Percentiles rank a stretch among this genome's conserved stretches.
Evolutionary conservation across 2,888 invertebrate species (phyloP).

Genomic region (Diplazon laetatorius): DNA sequence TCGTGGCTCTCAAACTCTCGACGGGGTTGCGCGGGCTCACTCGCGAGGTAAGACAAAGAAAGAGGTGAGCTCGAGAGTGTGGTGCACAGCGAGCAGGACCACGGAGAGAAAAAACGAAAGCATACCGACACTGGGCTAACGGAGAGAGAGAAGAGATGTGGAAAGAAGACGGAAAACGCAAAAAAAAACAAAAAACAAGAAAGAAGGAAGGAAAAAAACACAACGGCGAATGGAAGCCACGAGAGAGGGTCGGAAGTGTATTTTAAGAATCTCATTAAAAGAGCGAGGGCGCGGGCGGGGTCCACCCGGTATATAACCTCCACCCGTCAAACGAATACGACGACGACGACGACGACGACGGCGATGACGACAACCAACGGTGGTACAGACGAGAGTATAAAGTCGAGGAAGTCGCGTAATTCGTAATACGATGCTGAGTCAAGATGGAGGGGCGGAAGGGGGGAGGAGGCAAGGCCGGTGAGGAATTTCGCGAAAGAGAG

Average conservation of each 20-base stretch:
- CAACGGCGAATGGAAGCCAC: constrained; percentile 27
- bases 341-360: constrained; percentile 41
- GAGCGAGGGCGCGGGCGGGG: constrained; percentile 43
- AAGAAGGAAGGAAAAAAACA: no score
- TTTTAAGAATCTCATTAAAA: constrained; percentile 70
- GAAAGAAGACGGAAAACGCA: constrained; percentile 24
- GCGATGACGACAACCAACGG: constrained; percentile 32
- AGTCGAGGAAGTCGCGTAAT: constrained; percentile 57
- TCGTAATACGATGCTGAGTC: constrained; percentile 61
- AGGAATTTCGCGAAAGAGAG: constrained; percentile 48
- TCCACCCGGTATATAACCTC: constrained; percentile 36
- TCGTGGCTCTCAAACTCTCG: constrained; percentile 38
- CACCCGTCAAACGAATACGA: constrained; percentile 47
- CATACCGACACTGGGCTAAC: constrained; percentile 3
- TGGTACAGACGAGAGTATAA: constrained; percentile 12
- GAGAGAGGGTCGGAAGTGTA: constrained; percentile 63
- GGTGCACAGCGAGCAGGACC: constrained; percentile 9
- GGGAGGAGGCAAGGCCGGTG: not conserved
- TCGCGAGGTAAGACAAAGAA: constrained; percentile 51
- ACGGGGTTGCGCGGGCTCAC: no score
- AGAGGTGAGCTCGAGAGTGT: constrained; percentile 53
- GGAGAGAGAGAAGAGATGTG: constrained; percentile 25
- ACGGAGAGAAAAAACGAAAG: constrained; percentile 37
- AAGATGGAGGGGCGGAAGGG: constrained; percentile 27
- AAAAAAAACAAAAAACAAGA: constrained; percentile 38